These are phyloP conservation scores for Drosophila eohydei DNA, from an alignment of 2,888 invertebrate species.

Conservation along the genomic window DNA sequence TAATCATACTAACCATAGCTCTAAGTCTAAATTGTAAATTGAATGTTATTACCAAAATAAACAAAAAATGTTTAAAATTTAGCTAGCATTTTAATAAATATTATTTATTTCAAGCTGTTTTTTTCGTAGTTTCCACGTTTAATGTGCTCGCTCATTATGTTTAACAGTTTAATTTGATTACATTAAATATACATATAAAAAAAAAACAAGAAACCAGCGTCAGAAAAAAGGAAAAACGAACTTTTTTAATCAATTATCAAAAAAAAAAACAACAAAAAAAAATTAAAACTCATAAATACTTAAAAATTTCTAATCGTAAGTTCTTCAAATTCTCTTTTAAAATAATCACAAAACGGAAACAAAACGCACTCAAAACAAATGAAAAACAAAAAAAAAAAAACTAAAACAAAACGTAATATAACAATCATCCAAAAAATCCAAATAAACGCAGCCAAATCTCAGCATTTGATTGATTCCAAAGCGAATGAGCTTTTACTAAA, in stretches of 20 bases:
- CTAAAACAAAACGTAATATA: constrained; percentile 18
- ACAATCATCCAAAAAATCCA: constrained; percentile 16
- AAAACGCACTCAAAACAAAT: constrained; percentile 30
- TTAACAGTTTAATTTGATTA: constrained; percentile 11
- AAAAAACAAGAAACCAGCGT: not conserved
- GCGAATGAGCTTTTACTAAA: constrained; percentile 38
- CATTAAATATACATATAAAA: not conserved
- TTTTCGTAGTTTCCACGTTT: constrained; percentile 50
- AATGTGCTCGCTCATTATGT: constrained; percentile 35
- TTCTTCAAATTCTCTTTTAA: constrained; percentile 45
- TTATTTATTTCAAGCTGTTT: constrained; percentile 31
- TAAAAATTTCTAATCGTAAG: constrained; percentile 43
- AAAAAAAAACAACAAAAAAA: not conserved
- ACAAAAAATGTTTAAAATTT: constrained; percentile 3
- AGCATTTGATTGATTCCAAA: constrained; percentile 29
- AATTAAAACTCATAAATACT: constrained; percentile 7
- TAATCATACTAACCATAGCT: not conserved
- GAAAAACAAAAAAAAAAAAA: constrained; percentile 1
- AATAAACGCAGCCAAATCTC: constrained; percentile 39
- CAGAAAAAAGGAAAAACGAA: constrained; percentile 1
- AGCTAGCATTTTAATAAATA: constrained; percentile 7
- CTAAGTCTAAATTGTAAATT: not conserved
- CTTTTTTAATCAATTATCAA: not conserved
- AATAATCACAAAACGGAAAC: constrained; percentile 36
- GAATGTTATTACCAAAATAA: not conserved